A percentile compares a stretch with the other conserved stretches of the same genome.
Conservation (phyloP, 2,888 invertebrate genomes). For the Pyrocoelia pectoralis region DNA sequence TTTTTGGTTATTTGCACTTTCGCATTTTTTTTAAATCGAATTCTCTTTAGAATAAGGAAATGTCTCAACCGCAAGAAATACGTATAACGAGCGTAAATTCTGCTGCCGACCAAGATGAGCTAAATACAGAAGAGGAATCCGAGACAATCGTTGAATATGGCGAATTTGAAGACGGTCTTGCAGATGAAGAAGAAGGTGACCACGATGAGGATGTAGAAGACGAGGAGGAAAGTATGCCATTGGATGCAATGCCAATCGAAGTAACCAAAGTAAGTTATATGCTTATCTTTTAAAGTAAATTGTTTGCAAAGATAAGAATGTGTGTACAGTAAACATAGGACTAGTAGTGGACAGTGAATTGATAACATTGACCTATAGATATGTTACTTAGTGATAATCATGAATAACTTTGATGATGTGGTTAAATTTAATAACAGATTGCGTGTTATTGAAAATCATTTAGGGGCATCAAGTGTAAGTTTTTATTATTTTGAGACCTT, state of each 20-base stretch:
- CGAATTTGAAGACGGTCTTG: constrained; percentile 38
- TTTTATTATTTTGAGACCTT: not conserved
- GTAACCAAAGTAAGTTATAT: constrained; percentile 44
- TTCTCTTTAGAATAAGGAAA: constrained; percentile 30
- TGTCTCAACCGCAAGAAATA: not conserved
- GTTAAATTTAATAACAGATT: constrained; percentile 25
- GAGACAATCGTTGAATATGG: constrained; percentile 38
- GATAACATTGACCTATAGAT: constrained; percentile 1
- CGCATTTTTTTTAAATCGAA: not conserved
- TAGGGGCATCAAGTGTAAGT: constrained; percentile 36
- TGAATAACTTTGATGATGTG: constrained; percentile 13
- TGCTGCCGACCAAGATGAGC: not conserved
- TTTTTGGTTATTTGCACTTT: not conserved
- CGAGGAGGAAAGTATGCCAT: constrained; percentile 43
- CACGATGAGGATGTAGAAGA: constrained; percentile 48
- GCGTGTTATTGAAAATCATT: constrained; percentile 36
- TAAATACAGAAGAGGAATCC: constrained; percentile 37
- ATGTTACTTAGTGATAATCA: not conserved
- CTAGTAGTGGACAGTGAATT: too few relatives aligned
- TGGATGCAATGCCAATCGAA: constrained; percentile 43
- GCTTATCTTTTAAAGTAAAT: not conserved
- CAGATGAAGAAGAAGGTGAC: constrained; percentile 40
- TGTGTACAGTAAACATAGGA: too few relatives aligned
- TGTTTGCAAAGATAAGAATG: too few relatives aligned
- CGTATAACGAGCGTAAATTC: too few relatives aligned